Percentiles rank a stretch among this genome's conserved stretches.
Evolutionary conservation across 2,888 invertebrate species (phyloP).

Genomic region (Dicycla oo): DNA sequence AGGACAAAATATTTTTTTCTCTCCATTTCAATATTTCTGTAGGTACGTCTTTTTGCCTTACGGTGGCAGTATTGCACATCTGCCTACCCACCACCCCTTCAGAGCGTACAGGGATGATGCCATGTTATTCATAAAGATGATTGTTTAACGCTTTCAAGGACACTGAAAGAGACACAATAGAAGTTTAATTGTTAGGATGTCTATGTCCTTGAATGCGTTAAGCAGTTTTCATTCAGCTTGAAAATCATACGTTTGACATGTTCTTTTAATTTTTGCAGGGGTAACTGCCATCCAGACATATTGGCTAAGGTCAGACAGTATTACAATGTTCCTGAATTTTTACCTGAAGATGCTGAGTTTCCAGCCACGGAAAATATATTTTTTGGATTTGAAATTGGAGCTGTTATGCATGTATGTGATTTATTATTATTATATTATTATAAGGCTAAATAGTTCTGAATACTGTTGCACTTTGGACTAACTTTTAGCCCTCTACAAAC

Average conservation of each 20-base stretch:
- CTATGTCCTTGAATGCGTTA: too few species aligned
- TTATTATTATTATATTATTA: neutral
- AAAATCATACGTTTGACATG: neutral
- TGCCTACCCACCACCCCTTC: neutral
- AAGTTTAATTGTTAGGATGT: too few species aligned
- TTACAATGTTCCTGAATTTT: constrained; percentile 95
- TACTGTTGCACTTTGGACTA: neutral
- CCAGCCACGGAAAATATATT: constrained; percentile 97
- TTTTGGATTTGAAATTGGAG: constrained; percentile 97
- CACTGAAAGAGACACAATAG: too few species aligned
- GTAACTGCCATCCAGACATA: constrained; percentile 96
- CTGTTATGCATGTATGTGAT: constrained; percentile 97
- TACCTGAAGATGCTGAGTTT: constrained; percentile 97
- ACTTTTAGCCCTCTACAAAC: neutral
- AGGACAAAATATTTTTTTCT: too few species aligned
- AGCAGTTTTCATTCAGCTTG: neutral
- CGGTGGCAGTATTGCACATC: too few species aligned
- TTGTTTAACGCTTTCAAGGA: neutral
- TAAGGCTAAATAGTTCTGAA: neutral
- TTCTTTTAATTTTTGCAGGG: constrained; percentile 88
- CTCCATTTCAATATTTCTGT: too few species aligned
- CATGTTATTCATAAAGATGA: neutral
- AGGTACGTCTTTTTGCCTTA: too few species aligned
- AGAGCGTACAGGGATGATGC: neutral
- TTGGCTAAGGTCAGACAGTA: constrained; percentile 93